Evolutionary conservation across 2,113 vertebrate species (phyloP).

Genomic region (Hydropotes inermis): DNA sequence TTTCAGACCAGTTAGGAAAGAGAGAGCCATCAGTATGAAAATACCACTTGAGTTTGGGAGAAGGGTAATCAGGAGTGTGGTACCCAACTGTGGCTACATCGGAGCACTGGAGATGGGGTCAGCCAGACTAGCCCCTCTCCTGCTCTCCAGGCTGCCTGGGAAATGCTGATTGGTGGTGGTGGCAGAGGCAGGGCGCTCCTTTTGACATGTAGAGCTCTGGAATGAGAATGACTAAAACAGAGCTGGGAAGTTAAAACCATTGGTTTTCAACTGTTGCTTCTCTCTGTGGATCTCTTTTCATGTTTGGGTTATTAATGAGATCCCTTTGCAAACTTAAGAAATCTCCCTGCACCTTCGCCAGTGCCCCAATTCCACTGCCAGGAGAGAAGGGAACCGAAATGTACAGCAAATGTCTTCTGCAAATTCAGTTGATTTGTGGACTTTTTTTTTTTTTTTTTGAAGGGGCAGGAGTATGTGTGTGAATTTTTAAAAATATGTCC

Average conservation of each 20-base stretch:
- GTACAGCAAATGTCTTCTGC: not conserved
- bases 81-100: fast-evolving
- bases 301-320: not conserved
- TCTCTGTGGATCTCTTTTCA: not conserved
- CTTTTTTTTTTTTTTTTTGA: not conserved
- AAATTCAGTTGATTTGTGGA: not conserved
- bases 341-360: not conserved
- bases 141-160: not conserved
- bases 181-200: fast-evolving
- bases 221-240: not conserved
- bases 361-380: not conserved
- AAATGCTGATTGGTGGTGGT: not conserved
- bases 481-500: not conserved
- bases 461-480: not conserved
- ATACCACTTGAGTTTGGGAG: not conserved
- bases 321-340: not conserved
- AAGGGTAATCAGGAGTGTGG: not conserved
- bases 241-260: not conserved
- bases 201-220: fast-evolving
- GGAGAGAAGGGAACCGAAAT: not conserved
- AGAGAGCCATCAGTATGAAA: not conserved
- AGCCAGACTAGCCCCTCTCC: too few species aligned
- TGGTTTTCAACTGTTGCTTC: not conserved
- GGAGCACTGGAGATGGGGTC: not conserved
- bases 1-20: not conserved